Percentiles rank a stretch among this genome's conserved stretches.
phyloP scores from a whole-genome alignment of 1,140 invertebrate species.

The Meloidogyne chitwoodi region DNA sequence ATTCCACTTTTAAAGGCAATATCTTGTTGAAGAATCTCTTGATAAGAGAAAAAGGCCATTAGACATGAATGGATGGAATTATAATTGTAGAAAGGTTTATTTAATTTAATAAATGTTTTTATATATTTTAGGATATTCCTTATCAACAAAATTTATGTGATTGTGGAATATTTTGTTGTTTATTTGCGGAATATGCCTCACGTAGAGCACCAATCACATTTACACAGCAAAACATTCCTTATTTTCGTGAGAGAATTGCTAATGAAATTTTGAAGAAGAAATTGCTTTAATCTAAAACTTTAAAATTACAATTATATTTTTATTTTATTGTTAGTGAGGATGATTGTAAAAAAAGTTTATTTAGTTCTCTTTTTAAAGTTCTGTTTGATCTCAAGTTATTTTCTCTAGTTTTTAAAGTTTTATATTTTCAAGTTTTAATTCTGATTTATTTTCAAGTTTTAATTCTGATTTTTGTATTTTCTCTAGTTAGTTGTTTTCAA shows the following conservation, averaged over 20 bases:
- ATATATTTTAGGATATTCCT: conserved; percentile 77
- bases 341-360: no score
- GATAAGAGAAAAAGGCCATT: conserved; percentile 20
- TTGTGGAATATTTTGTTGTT: conserved; percentile 90
- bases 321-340: no score
- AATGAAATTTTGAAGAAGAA: conserved; percentile 72
- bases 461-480: no score
- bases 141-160: conserved; percentile 95
- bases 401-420: no score
- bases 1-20: conserved; percentile 1
- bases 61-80: conserved; percentile 17
- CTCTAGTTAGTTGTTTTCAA: no score
- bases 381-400: no score
- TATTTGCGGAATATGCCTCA: conserved; percentile 72
- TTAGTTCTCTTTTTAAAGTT: no score
- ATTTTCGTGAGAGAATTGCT: conserved; percentile 82
- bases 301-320: no score
- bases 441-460: no score
- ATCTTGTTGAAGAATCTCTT: neutral
- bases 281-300: no score
- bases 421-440: no score
- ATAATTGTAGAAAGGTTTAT: conserved; percentile 21
- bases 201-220: conserved; percentile 72
- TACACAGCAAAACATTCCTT: conserved; percentile 76
- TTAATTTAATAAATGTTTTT: conserved; percentile 12